These are phyloP conservation scores for Fistularia tabacaria DNA, from an alignment of 2,797 vertebrate species.

Conservation along the genomic window DNA sequence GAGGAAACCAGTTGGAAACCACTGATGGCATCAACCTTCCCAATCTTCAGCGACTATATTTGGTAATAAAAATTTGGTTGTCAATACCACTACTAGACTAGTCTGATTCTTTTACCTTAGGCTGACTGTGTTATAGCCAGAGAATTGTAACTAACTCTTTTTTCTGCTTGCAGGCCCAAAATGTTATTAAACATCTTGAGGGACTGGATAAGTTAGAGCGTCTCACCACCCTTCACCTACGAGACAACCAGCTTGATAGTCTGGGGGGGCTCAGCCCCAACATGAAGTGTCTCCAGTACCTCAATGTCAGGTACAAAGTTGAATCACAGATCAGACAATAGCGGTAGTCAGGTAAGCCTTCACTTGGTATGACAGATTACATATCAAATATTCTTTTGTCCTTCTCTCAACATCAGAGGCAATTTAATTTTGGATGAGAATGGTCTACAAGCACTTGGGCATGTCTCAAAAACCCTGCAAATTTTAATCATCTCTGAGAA, in stretches of 20 bases:
- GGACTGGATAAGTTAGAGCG: conserved; percentile 77
- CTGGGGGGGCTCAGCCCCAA: conserved; percentile 80
- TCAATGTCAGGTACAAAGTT: conserved; percentile 73
- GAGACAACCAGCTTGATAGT: conserved; percentile 84
- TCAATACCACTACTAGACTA: background rate
- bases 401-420: conserved; percentile 65
- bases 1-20: conserved; percentile 80
- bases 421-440: conserved; percentile 73
- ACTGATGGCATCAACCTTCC: conserved; percentile 84
- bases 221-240: conserved; percentile 84
- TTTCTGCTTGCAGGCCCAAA: conserved; percentile 78
- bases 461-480: conserved; percentile 75
- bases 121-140: background rate
- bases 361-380: background rate
- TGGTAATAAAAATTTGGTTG: conserved; percentile 70
- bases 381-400: conserved; percentile 1
- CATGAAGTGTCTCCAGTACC: conserved; percentile 87
- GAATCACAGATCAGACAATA: background rate
- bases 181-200: conserved; percentile 78
- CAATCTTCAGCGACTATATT: conserved; percentile 80
- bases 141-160: too few relatives aligned
- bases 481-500: conserved; percentile 84
- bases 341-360: background rate
- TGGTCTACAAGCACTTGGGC: conserved; percentile 69
- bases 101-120: background rate